Percentiles rank a stretch among this genome's conserved stretches.
Conservation (phyloP, 2,888 invertebrate species). For the Ephialtes manifestator region DNA sequence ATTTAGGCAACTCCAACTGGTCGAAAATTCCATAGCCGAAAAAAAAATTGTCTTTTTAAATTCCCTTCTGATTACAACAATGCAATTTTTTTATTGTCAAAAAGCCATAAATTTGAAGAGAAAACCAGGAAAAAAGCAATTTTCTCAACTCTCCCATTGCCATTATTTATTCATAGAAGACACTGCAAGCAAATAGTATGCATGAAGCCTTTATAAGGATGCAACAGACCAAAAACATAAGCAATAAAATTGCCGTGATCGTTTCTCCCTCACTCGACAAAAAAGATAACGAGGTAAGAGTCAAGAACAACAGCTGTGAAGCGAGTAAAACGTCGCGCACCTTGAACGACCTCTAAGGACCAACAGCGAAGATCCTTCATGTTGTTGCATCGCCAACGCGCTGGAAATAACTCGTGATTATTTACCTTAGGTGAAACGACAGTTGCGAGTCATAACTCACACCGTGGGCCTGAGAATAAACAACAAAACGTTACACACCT, state of each 20-base stretch:
- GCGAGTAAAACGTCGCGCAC: slow-evolving; percentile 12
- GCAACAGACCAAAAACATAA: neutral
- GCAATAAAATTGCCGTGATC: slow-evolving; percentile 1
- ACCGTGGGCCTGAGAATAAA: slow-evolving; percentile 13
- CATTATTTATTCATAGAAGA: too few species aligned
- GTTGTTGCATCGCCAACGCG: neutral
- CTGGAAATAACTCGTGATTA: slow-evolving; percentile 31
- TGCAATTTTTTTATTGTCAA: too few species aligned
- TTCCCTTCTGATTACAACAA: too few species aligned
- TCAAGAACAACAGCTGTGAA: slow-evolving; percentile 36
- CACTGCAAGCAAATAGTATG: too few species aligned
- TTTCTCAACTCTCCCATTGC: too few species aligned
- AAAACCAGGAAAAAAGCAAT: too few species aligned
- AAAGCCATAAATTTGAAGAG: too few species aligned
- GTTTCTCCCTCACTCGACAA: neutral
- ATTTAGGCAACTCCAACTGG: too few species aligned
- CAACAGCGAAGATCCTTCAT: neutral
- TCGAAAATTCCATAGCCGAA: too few species aligned
- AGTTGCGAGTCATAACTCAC: slow-evolving; percentile 63
- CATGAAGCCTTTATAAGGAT: too few species aligned
- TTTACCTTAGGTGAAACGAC: slow-evolving; percentile 52
- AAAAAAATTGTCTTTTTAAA: too few species aligned
- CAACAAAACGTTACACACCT: slow-evolving; percentile 9
- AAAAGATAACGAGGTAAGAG: slow-evolving; percentile 41
- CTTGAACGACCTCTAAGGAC: slow-evolving; percentile 17